These are phyloP conservation scores for Gallinago stenura DNA, from an alignment of 2,797 vertebrate genomes.

Conservation along the genomic window DNA sequence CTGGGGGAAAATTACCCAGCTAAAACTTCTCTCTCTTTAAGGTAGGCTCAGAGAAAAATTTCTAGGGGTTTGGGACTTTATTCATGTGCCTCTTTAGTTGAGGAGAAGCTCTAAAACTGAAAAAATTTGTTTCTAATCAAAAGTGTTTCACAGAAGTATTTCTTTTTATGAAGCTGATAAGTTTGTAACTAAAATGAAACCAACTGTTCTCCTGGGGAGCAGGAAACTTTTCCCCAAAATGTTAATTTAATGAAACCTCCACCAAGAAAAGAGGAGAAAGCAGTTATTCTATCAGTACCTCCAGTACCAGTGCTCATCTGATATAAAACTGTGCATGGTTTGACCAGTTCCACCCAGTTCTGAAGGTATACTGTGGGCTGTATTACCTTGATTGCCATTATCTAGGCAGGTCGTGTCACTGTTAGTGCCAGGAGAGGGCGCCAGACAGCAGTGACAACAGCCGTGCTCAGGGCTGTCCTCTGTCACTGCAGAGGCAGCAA, in stretches of 20 bases:
- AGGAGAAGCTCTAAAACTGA: background rate
- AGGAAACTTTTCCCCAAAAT: background rate
- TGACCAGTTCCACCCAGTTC: background rate
- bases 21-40: background rate
- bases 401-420: rapidly evolving
- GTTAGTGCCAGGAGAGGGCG: slow-evolving; percentile 53
- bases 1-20: background rate
- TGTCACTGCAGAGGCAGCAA: background rate
- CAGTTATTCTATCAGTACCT: background rate
- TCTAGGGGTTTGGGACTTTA: background rate
- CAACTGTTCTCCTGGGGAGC: background rate
- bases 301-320: background rate
- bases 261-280: background rate
- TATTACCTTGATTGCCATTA: rapidly evolving
- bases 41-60: background rate
- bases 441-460: background rate
- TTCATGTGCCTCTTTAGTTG: background rate
- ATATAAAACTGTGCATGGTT: background rate
- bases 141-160: background rate
- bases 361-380: rapidly evolving
- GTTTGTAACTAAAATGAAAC: background rate
- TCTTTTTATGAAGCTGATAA: background rate
- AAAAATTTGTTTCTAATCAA: background rate
- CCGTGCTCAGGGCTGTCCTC: rapidly evolving
- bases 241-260: background rate